Base-by-base conservation (phyloP, 2,888 invertebrate species). In the Agonopterix alstromeriana region DNA sequence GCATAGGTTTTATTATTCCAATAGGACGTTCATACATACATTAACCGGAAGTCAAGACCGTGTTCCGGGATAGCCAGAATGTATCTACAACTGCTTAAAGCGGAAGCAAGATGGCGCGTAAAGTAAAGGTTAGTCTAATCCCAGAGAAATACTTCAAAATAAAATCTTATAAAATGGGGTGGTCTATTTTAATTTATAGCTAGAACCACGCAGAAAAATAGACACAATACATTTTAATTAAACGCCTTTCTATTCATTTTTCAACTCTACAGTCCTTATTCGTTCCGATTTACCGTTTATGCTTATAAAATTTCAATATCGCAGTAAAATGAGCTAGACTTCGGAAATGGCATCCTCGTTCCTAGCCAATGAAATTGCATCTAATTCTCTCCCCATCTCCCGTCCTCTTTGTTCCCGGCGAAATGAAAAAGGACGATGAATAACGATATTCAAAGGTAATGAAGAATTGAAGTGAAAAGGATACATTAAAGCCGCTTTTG, bases 361-460 rank as follows among this genome's bases (percentile, higher is more conserved):
- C 69, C 63, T 52, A 70, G 62, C 68, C 72, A 75, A 76, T 79
- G 73, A 75, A 77, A 81, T 79, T 77, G 75, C 77, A 68, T 75
- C 70, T 79, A 81, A 80, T 81, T 81, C 68, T 66, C 67, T 53
- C 63, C 57, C 65, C 61, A 73, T 79, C 58, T 58, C 48, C 49
- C 56, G 43, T 65, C 65, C 64, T 63, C 65, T 70, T 73, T 70
- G 63, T 71, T 58, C 50, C 9, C 50, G 53, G 53, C 52, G 54
- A 44, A 54, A 59, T 54, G 51, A 52, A 70, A 63, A 48, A 50
- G 55, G 63, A 63, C 43, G 56, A 57, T 50, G 63, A 65, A 67
- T 63, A 57, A 69, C 60, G 55, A 61, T 61, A 55, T 63, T 59
- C 58, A 54, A 57, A 55, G 53, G 55, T 65, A 61, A 59, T 63